Conservation (phyloP, 2,113 vertebrate genomes). For the Thunnus maccoyii region DNA sequence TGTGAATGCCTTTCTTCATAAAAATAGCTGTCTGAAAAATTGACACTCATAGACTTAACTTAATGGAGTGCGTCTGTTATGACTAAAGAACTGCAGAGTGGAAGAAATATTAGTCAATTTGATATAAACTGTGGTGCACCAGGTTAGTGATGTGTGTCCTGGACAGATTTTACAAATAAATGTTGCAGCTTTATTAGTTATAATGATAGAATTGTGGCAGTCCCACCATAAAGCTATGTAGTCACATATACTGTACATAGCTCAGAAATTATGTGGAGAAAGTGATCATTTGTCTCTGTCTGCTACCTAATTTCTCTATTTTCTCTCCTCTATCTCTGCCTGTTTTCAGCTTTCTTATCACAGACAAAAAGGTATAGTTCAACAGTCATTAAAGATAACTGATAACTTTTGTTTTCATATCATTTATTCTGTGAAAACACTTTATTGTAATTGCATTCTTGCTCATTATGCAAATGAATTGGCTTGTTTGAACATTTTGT, state of each 20-base stretch:
- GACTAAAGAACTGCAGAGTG: constrained; percentile 4
- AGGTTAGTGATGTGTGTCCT: not conserved
- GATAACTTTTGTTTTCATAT: constrained; percentile 3
- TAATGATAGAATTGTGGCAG: not conserved
- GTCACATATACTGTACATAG: no score
- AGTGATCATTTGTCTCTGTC: no score
- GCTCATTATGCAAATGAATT: constrained; percentile 31
- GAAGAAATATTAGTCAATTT: constrained; percentile 15
- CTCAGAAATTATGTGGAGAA: no score
- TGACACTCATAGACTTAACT: not conserved
- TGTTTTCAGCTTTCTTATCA: not conserved
- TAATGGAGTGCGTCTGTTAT: constrained; percentile 36
- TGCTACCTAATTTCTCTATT: no score
- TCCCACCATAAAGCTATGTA: not conserved
- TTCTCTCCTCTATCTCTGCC: not conserved
- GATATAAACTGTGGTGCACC: not conserved
- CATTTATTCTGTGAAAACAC: not conserved
- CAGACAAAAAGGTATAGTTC: not conserved
- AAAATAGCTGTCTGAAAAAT: constrained; percentile 42
- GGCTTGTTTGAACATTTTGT: not conserved
- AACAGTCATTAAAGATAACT: not conserved
- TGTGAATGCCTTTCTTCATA: constrained; percentile 19
- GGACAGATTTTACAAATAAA: not conserved
- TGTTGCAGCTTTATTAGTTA: not conserved
- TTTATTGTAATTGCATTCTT: constrained; percentile 5